These are phyloP conservation scores for Hetaerina titia DNA, from an alignment of 2,888 invertebrate species.

Conservation along the genomic window DNA sequence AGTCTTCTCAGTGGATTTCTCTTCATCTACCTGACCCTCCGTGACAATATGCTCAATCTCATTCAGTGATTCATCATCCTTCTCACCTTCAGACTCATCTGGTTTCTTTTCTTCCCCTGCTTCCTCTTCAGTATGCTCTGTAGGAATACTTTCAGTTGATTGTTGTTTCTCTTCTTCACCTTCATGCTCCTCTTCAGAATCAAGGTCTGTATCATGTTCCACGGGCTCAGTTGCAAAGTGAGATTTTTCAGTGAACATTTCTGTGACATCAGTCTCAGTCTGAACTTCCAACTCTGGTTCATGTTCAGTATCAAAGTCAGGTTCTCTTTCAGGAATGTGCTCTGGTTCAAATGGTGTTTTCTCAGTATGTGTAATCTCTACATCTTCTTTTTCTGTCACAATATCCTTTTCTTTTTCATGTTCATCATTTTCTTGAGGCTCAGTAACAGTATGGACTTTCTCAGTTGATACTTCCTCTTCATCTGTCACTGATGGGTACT, in stretches of 20 bases:
- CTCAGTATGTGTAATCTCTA: neutral
- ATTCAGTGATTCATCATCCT: slow-evolving; percentile 69
- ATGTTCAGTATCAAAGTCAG: neutral
- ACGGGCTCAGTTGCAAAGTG: slow-evolving; percentile 60
- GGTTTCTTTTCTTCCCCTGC: slow-evolving; percentile 13
- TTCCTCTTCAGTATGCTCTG: slow-evolving; percentile 42
- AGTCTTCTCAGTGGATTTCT: slow-evolving; percentile 71
- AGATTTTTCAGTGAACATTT: slow-evolving; percentile 59
- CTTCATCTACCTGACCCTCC: slow-evolving; percentile 70
- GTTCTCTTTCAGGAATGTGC: neutral
- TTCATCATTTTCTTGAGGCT: neutral
- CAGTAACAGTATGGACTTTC: neutral
- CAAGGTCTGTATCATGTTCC: slow-evolving; percentile 66
- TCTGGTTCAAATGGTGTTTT: slow-evolving; percentile 36
- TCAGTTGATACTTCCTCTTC: slow-evolving; percentile 71
- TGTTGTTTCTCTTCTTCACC: slow-evolving; percentile 37
- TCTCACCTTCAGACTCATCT: slow-evolving; percentile 66
- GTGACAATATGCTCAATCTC: slow-evolving; percentile 69
- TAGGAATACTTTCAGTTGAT: slow-evolving; percentile 30
- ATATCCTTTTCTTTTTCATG: neutral
- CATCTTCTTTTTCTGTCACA: neutral
- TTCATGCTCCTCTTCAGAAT: slow-evolving; percentile 42
- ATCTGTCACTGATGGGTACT: slow-evolving; percentile 66
- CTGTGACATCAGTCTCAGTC: slow-evolving; percentile 68
- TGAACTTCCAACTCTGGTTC: slow-evolving; percentile 72